phyloP scores from a whole-genome alignment of 2,113 vertebrate species.

The Gracilinanus agilis region DNA sequence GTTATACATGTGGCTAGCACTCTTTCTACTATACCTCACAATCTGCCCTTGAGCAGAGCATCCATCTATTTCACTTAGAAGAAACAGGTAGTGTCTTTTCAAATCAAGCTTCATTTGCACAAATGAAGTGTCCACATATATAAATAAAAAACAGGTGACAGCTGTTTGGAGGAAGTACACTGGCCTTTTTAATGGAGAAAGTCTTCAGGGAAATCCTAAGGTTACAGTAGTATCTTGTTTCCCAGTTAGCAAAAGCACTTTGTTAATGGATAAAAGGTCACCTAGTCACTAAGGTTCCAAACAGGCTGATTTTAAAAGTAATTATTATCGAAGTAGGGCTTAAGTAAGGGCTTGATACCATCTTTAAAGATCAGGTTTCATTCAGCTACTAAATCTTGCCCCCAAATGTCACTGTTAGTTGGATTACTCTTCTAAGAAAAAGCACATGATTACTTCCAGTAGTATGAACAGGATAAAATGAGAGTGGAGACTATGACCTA shows the following conservation, averaged over 20 bases:
- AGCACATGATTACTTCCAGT: neutral
- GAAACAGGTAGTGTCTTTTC: neutral
- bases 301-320: neutral
- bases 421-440: neutral
- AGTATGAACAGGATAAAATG: neutral
- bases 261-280: constrained; percentile 21
- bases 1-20: neutral
- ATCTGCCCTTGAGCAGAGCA: neutral
- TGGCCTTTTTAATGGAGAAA: constrained; percentile 20
- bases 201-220: neutral
- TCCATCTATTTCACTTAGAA: neutral
- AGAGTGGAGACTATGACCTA: neutral
- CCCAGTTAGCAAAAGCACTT: constrained; percentile 10
- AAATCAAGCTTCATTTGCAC: neutral
- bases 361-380: neutral
- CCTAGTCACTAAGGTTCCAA: neutral
- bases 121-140: neutral
- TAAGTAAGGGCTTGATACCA: neutral
- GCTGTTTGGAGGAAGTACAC: neutral
- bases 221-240: constrained; percentile 8
- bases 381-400: neutral
- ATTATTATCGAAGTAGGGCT: neutral
- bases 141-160: neutral
- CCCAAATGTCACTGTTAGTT: neutral
- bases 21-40: neutral